Percentiles rank a stretch among this genome's conserved stretches.
Conservation (phyloP, 2,888 invertebrate species). For the Trachelus iudaicus region DNA sequence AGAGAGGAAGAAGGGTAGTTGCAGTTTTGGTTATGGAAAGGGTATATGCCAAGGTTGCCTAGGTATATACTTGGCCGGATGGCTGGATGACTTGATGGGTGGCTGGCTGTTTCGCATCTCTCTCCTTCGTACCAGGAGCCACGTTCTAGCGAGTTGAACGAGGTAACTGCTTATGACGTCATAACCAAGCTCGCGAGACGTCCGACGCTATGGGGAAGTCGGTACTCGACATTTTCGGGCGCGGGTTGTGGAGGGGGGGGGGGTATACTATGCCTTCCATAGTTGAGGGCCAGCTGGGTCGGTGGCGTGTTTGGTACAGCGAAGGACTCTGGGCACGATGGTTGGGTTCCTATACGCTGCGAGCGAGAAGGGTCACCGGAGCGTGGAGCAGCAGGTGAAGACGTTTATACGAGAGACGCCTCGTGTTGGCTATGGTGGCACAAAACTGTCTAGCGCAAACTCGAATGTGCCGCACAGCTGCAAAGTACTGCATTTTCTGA, state of each 20-base stretch:
- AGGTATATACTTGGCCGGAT: neutral
- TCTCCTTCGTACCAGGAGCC: neutral
- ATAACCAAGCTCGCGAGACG: conserved; percentile 42
- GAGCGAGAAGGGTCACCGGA: conserved; percentile 37
- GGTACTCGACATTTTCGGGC: conserved; percentile 9
- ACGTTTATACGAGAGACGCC: conserved; percentile 46
- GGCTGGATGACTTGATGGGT: neutral
- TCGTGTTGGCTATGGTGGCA: conserved; percentile 30
- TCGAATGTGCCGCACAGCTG: conserved; percentile 22
- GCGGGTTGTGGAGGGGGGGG: neutral
- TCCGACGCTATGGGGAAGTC: conserved; percentile 21
- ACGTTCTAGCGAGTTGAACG: conserved; percentile 21
- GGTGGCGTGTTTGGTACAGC: neutral
- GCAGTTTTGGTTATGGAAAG: neutral
- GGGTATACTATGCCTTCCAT: conserved; percentile 7
- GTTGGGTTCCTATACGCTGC: neutral
- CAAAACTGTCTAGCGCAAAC: conserved; percentile 43
- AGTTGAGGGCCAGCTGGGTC: conserved; percentile 4
- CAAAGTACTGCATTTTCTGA: conserved; percentile 46
- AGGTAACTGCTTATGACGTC: conserved; percentile 45
- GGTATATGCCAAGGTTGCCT: neutral
- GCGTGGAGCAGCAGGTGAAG: conserved; percentile 49
- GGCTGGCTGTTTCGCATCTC: neutral
- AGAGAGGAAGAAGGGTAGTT: neutral
- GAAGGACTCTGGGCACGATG: neutral